Evolutionary conservation across 2,888 invertebrate genomes (phyloP).

Genomic region (Poecilus cupreus): DNA sequence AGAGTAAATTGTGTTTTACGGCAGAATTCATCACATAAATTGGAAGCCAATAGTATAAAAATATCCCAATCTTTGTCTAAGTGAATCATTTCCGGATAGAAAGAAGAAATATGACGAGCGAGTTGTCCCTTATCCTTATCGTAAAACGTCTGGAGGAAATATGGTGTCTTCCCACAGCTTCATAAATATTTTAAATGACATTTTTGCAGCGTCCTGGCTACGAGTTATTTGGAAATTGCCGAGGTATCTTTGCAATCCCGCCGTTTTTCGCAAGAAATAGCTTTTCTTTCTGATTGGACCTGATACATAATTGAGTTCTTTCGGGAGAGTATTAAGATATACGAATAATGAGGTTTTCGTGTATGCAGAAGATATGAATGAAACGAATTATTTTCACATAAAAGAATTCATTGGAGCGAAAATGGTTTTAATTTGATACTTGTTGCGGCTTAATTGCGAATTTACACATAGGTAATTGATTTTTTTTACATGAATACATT

Average conservation of each 20-base stretch:
- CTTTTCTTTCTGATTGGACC: not conserved
- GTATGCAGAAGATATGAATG: no score
- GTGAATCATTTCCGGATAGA: not conserved
- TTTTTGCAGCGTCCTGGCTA: not conserved
- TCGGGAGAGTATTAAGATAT: not conserved
- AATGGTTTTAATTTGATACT: no score
- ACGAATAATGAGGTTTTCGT: not conserved
- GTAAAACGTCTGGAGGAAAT: not conserved
- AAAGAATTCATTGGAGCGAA: no score
- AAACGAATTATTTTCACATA: no score
- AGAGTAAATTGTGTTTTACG: no score
- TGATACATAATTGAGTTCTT: not conserved
- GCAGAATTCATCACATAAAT: not conserved
- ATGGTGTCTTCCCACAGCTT: not conserved
- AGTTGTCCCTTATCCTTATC: slow-evolving; percentile 6
- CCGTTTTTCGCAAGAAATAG: not conserved
- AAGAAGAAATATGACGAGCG: not conserved
- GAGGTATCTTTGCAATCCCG: not conserved
- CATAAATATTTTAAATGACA: slow-evolving; percentile 33
- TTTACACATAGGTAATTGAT: no score
- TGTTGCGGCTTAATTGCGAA: no score
- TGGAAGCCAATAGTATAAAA: not conserved
- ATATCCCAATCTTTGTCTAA: not conserved
- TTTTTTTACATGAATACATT: no score
- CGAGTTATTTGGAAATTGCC: not conserved